Base-by-base conservation (phyloP, 2,113 vertebrate species). In the Apistogramma diplotaenia region DNA sequence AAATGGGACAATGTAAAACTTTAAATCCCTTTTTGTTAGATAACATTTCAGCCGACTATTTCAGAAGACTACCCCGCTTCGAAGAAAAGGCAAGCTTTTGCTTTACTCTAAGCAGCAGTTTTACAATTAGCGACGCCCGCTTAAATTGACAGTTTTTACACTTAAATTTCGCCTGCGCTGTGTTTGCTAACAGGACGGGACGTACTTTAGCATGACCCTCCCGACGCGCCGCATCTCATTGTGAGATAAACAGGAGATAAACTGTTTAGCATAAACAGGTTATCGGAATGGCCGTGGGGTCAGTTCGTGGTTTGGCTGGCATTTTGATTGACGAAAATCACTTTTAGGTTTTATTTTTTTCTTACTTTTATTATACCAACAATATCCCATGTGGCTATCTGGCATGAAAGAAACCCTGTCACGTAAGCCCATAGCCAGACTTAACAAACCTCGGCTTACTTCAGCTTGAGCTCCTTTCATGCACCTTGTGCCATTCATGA, bases 131-230 rank as follows among this genome's bases (percentile, higher is more conserved):
- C 13, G 2, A 25, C 37, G 3, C n/a, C 61, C 5, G 10, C 37
- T 61, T 54, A 60, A 81, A 82, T 87, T 11, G 2, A 13, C 19
- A 35, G 8, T 73, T 74, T 86, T 74, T 46, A 11, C 77, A n/a
- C 46, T 31, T 2, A 27, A 43, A 73, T 81, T 86, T 81, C 78
- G 85, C 49, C 4, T 3, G 16, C n/a, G 27, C 27, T 71, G 8
- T 60, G 71, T 70, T 75, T 37, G 60, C 43, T 65, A 77, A 53
- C 70, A 71, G 29, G 37, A 16, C 12, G 25, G 60, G 10, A 73
- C 49, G 37, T 61, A 75, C 49, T 37, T 61, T 49, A 56, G 67
- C 35, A 19, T 85, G 31, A 70, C 61, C 58, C 35, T 53, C 11
- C 12, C 23, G 19, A 76, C 57, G 71, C 31, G 37, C 55, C 55